These are phyloP conservation scores for Ceratoteleas bidentatus DNA, from an alignment of 1,140 invertebrate genomes.

Conservation along the genomic window DNA sequence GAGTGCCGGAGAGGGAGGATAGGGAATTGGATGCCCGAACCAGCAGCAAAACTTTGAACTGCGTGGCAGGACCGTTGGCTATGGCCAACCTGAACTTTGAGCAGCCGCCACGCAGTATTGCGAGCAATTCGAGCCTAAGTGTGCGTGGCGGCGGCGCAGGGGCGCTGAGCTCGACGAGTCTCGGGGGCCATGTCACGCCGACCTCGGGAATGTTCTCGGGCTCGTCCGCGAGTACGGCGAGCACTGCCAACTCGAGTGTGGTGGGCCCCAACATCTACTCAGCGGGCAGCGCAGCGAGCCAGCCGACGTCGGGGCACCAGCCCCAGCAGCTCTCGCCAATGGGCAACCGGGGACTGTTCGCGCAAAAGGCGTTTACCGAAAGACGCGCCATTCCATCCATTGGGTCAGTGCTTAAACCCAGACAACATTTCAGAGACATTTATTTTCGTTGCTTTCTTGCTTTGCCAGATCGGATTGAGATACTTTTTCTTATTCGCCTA, in stretches of 20 bases:
- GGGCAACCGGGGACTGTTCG: slow-evolving; percentile 86
- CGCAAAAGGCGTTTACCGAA: slow-evolving; percentile 88
- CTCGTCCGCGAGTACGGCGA: slow-evolving; percentile 79
- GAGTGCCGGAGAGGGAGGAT: too few relatives aligned
- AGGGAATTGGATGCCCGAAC: slow-evolving; percentile 3
- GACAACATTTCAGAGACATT: too few relatives aligned
- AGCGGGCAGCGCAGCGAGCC: slow-evolving; percentile 67
- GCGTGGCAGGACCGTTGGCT: slow-evolving; percentile 79
- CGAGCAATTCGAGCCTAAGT: slow-evolving; percentile 67
- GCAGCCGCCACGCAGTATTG: slow-evolving; percentile 88
- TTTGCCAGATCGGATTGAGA: too few relatives aligned
- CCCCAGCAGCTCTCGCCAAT: slow-evolving; percentile 85
- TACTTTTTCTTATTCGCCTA: too few relatives aligned
- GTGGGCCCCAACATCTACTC: slow-evolving; percentile 78
- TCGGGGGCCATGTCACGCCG: slow-evolving; percentile 88
- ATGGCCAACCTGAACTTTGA: slow-evolving; percentile 93
- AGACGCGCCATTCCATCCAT: slow-evolving; percentile 87
- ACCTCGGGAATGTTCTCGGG: slow-evolving; percentile 85
- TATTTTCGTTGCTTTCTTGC: too few relatives aligned
- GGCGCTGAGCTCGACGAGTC: slow-evolving; percentile 83
- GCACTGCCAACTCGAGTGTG: slow-evolving; percentile 75
- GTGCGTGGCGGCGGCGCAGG: slow-evolving; percentile 75
- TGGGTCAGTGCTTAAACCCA: slow-evolving; percentile 79
- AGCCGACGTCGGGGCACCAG: slow-evolving; percentile 74
- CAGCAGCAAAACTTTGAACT: slow-evolving; percentile 1